Percentiles rank a stretch among this genome's conserved stretches.
Conservation (phyloP, 2,113 vertebrate species). For the Cheirogaleus medius region DNA sequence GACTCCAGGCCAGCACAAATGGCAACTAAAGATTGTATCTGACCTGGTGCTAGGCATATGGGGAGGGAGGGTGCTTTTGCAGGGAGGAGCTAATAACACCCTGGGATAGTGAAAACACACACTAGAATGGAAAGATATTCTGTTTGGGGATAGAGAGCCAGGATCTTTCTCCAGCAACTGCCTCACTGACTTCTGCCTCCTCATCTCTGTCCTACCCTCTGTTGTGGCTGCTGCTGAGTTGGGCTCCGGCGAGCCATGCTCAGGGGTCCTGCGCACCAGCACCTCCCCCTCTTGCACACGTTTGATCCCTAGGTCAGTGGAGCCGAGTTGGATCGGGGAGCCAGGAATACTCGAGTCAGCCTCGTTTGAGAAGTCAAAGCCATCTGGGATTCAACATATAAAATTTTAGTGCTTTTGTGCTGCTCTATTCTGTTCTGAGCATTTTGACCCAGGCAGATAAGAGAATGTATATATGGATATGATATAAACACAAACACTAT, state of each 20-base stretch:
- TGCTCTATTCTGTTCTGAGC: constrained; percentile 82
- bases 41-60: constrained; percentile 84
- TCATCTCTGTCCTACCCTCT: constrained; percentile 98
- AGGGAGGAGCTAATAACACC: constrained; percentile 83
- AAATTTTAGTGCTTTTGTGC: constrained; percentile 89
- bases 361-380: constrained; percentile 99
- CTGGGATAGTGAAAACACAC: constrained; percentile 85
- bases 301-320: constrained; percentile 92
- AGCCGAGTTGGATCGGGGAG: constrained; percentile 92
- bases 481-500: constrained; percentile 81
- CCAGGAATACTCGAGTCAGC: constrained; percentile 94
- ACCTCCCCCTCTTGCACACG: constrained; percentile 92
- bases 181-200: constrained; percentile 89
- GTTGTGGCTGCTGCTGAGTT: constrained; percentile 94
- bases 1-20: constrained; percentile 83
- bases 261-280: constrained; percentile 89
- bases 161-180: constrained; percentile 87
- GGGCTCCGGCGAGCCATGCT: constrained; percentile 89
- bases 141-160: constrained; percentile 84
- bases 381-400: constrained; percentile 99
- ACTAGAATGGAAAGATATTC: constrained; percentile 85
- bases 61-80: constrained; percentile 80
- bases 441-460: constrained; percentile 85
- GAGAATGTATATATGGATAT: constrained; percentile 79
- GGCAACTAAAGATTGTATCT: constrained; percentile 84